Evolutionary conservation across 1,140 invertebrate genomes (phyloP).

Genomic region (Bombus superbus): DNA sequence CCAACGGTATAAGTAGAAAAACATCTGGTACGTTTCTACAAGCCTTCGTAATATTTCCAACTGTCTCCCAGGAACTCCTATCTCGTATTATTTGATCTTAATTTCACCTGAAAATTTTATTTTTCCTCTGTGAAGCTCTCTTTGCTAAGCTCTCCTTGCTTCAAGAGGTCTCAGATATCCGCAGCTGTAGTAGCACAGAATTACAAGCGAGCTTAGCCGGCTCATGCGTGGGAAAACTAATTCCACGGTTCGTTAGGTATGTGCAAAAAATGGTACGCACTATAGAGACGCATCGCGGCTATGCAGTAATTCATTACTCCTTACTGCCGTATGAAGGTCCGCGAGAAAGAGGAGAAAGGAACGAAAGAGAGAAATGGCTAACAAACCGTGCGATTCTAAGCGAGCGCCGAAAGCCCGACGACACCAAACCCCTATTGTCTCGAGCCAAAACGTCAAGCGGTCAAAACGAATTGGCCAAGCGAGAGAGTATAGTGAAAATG

Average conservation of each 20-base stretch:
- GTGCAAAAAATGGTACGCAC: conserved; percentile 44
- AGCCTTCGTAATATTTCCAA: no score
- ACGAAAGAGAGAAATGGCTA: not conserved
- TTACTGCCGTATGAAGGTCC: conserved; percentile 9
- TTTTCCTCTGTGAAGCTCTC: no score
- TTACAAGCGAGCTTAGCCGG: conserved; percentile 32
- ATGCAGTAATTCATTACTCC: conserved; percentile 53
- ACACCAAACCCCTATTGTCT: not conserved
- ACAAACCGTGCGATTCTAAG: conserved; percentile 27
- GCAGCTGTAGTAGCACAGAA: not conserved
- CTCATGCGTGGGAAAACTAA: conserved; percentile 48
- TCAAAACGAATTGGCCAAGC: not conserved
- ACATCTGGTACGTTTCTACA: no score
- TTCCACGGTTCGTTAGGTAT: conserved; percentile 61
- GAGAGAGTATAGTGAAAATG: not conserved
- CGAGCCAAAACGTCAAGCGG: not conserved
- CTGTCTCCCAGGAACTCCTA: no score
- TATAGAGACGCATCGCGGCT: not conserved
- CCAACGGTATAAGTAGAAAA: no score
- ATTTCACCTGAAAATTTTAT: no score
- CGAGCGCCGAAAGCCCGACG: not conserved
- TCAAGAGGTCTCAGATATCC: not conserved
- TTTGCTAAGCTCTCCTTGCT: no score
- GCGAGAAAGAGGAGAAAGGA: not conserved
- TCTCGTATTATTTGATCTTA: no score